Base-by-base conservation (phyloP, 2,888 invertebrate species). In the Dynastes tityus region DNA sequence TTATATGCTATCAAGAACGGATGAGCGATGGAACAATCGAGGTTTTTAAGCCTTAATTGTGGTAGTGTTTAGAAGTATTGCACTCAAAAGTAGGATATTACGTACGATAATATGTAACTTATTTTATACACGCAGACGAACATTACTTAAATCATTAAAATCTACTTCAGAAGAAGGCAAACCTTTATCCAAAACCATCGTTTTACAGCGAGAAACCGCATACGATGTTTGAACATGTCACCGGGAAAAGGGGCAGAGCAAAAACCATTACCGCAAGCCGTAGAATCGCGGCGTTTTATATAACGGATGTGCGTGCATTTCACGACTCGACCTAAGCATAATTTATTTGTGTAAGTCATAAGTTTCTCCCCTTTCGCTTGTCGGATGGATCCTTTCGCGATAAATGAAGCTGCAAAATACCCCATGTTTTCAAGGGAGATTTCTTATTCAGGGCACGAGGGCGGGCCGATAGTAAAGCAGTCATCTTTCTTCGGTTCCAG, bases 281-380 rank as follows among this genome's bases (percentile, higher is more conserved):
- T 32, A 32, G 32, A 63, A 63, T 32, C 11, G 13, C 55, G 5
- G 55, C 55, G 55, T 58, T 58, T 58, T 58, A 22, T 58, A 58
- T 58, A 58, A 58, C 16, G 45, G 65, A 40, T 16, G 37, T 67
- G 65, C 65, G 65, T 67, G 22, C 65, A 45, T 22, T 67, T 58
- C 55, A 67, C 45, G 40, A 67, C 45, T 45, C 45, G 4, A 11
- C 65, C 40, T 45, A 67, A 67, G 65, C 65, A 67, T 67, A 67
- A 67, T 67, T 67, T 67, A 67, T 67, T 67, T 67, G 65, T 67
- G 65, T 67, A 45, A 67, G 65, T 67, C 65, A 37, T 67, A 67
- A 67, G 65, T 67, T 40, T 67, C 22, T 40, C 16, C 45, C 45
- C 55, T 58, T 58, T 22, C 55, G 55, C 55, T 58, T 58, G 55